Conservation (phyloP, 1,140 invertebrate genomes). For the Oncopodura yosiiana region DNA sequence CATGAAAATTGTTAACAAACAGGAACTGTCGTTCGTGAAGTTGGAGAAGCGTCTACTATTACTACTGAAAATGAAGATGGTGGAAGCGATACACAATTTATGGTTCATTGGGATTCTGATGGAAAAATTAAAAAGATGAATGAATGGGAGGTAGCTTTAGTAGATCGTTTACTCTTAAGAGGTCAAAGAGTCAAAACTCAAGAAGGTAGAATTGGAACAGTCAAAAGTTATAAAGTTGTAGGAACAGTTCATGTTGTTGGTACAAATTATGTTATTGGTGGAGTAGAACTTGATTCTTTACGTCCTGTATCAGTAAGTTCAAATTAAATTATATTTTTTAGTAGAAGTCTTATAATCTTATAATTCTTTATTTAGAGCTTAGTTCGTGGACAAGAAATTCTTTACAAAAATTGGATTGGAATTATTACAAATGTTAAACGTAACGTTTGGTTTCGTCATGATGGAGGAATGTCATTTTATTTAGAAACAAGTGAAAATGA, state of each 20-base stretch:
- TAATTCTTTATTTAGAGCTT: background rate
- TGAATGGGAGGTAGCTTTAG: constrained; percentile 11
- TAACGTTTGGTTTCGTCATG: constrained; percentile 20
- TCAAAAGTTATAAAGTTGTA: constrained; percentile 56
- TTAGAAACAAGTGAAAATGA: constrained; percentile 17
- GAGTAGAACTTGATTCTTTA: constrained; percentile 67
- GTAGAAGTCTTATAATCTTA: background rate
- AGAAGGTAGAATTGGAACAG: constrained; percentile 10
- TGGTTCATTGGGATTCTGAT: constrained; percentile 19
- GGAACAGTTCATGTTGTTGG: constrained; percentile 75
- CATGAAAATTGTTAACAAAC: background rate
- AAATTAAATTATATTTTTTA: background rate
- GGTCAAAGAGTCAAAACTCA: constrained; percentile 15
- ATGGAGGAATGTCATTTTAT: constrained; percentile 14
- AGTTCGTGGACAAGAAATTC: constrained; percentile 22
- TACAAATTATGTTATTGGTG: constrained; percentile 71
- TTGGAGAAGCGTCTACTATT: background rate
- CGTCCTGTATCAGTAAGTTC: constrained; percentile 57
- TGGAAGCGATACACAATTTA: background rate
- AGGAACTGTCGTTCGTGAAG: background rate
- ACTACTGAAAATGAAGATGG: background rate
- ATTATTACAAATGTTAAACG: constrained; percentile 19
- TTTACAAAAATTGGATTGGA: constrained; percentile 22
- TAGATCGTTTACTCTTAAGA: constrained; percentile 23
- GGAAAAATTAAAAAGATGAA: background rate